A percentile compares a stretch with the other conserved stretches of the same genome.
These are phyloP conservation scores for Phaonia tiefii DNA, from an alignment of 2,888 invertebrate species.

Conservation along the genomic window DNA sequence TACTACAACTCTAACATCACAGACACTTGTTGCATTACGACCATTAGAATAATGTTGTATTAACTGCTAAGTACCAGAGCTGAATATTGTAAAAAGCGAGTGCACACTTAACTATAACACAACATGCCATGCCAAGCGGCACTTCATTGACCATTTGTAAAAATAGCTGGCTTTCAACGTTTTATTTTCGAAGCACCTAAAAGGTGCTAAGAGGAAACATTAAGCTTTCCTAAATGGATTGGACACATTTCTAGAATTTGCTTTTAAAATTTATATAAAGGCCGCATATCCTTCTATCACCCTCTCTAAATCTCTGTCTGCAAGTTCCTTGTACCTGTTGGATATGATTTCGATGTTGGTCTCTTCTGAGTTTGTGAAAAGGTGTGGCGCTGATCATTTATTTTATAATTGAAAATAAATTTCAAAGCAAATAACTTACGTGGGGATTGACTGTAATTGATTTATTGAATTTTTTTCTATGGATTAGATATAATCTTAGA, in stretches of 20 bases:
- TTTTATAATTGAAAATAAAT: constrained; percentile 59
- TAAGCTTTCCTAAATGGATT: constrained; percentile 51
- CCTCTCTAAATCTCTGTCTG: constrained; percentile 6
- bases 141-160: not conserved
- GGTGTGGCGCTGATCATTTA: constrained; percentile 46
- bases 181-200: constrained; percentile 13
- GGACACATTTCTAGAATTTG: constrained; percentile 32
- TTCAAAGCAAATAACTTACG: constrained; percentile 57
- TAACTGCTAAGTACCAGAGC: too few species aligned
- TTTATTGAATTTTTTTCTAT: constrained; percentile 54
- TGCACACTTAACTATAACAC: not conserved
- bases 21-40: constrained; percentile 49
- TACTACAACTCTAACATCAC: constrained; percentile 47
- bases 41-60: too few species aligned
- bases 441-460: constrained; percentile 62
- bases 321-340: not conserved
- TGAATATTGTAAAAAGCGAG: not conserved
- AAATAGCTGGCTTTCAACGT: not conserved
- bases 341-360: constrained; percentile 6
- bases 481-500: not conserved
- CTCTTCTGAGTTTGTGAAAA: constrained; percentile 33
- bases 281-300: too few species aligned
- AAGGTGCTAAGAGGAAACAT: constrained; percentile 56
- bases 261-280: too few species aligned
- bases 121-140: not conserved